Percentiles rank a stretch among this genome's conserved stretches.
Evolutionary conservation across 2,113 vertebrate genomes (phyloP).

Genomic region (Sylvietta virens): DNA sequence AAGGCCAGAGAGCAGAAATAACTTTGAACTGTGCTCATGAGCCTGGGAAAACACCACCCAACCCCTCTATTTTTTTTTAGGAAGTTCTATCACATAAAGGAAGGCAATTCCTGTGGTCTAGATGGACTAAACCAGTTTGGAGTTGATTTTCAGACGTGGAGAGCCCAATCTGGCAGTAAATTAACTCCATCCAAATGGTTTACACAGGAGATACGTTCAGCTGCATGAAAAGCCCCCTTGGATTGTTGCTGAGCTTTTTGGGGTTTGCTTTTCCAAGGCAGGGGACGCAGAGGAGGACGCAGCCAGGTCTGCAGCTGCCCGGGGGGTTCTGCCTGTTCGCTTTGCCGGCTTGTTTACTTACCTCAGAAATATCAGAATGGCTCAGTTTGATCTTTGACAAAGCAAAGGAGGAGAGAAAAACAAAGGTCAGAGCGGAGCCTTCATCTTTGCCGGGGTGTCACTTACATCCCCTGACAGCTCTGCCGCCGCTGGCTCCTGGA

Average conservation of each 20-base stretch:
- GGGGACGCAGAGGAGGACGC: background rate
- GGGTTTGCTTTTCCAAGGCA: background rate
- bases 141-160: background rate
- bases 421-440: background rate
- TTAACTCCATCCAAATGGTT: background rate
- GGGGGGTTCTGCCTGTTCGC: background rate
- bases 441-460: background rate
- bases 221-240: background rate
- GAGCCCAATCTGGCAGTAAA: background rate
- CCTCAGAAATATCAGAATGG: background rate
- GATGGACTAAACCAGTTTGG: background rate
- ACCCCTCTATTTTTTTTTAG: background rate
- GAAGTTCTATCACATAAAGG: background rate
- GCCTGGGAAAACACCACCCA: background rate
- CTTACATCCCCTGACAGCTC: background rate
- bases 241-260: background rate
- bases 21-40: background rate
- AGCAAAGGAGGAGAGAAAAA: background rate
- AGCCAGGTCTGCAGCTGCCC: background rate
- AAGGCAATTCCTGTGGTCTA: background rate
- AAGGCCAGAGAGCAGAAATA: background rate
- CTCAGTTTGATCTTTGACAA: background rate
- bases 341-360: background rate
- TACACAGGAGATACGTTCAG: background rate
- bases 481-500: background rate